These are phyloP conservation scores for Vespertilio murinus DNA, from an alignment of 2,797 vertebrate genomes.

Conservation along the genomic window DNA sequence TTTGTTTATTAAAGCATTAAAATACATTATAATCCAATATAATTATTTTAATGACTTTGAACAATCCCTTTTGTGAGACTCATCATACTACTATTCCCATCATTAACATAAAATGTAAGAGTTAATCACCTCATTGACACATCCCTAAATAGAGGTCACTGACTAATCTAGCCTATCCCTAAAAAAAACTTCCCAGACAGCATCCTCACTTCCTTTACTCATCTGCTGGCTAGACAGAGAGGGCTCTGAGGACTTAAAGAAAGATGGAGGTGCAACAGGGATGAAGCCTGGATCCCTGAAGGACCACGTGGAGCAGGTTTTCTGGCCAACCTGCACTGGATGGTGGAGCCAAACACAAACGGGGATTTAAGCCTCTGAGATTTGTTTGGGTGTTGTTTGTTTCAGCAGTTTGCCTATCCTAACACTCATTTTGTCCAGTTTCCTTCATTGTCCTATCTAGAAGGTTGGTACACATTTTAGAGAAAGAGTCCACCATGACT, in stretches of 20 bases:
- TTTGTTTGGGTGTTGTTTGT: neutral
- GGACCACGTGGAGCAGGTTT: neutral
- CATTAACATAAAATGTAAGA: neutral
- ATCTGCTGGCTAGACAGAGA: neutral
- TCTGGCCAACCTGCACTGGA: neutral
- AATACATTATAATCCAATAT: neutral
- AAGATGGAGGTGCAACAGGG: neutral
- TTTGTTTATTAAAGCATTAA: neutral
- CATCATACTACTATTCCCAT: neutral
- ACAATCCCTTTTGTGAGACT: slow-evolving; percentile 13
- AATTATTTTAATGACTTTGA: slow-evolving; percentile 36
- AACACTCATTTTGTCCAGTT: neutral
- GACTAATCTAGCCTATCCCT: neutral
- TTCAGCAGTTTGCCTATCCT: neutral
- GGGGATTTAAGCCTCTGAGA: neutral
- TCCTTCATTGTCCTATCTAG: neutral
- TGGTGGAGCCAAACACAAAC: neutral
- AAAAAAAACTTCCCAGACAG: neutral
- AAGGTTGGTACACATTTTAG: neutral
- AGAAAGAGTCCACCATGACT: neutral
- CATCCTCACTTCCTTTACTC: neutral
- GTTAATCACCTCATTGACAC: neutral
- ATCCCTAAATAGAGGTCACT: neutral
- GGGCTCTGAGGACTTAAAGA: neutral
- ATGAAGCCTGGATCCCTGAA: neutral